These are phyloP conservation scores for Pachycephus smyrnensis DNA, from an alignment of 2,888 invertebrate genomes.

Conservation along the genomic window DNA sequence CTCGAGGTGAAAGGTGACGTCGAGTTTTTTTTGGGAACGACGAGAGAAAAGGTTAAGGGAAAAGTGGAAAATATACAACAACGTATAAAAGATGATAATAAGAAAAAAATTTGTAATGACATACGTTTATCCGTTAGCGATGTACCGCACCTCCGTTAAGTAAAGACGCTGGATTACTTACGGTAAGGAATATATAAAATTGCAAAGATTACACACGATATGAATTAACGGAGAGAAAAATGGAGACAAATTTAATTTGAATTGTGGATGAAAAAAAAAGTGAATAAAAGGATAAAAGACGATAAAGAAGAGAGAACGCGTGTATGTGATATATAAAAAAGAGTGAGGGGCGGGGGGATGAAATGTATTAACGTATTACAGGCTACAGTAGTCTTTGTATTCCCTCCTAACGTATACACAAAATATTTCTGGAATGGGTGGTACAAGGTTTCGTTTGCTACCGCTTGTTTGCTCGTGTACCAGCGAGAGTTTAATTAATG, in stretches of 20 bases:
- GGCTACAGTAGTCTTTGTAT: conserved; percentile 23
- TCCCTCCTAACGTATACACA: conserved; percentile 22
- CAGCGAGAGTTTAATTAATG: too few species aligned
- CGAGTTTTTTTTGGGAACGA: background rate
- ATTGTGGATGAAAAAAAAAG: conserved; percentile 16
- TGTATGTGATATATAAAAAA: background rate
- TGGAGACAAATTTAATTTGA: background rate
- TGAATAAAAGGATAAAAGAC: background rate
- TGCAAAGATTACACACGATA: background rate
- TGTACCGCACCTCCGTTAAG: background rate
- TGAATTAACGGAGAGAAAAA: background rate
- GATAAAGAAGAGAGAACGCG: background rate
- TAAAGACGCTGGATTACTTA: background rate
- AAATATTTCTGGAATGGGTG: conserved; percentile 19
- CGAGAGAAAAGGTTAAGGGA: background rate
- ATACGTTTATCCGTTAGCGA: background rate
- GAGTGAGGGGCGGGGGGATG: background rate
- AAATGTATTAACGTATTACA: conserved; percentile 19
- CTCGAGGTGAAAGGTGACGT: conserved; percentile 1
- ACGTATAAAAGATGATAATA: background rate
- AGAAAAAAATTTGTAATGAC: background rate
- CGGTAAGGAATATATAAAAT: background rate
- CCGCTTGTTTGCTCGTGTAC: background rate
- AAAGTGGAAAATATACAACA: background rate
- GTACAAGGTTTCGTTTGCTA: background rate